Percentiles rank a stretch among this genome's conserved stretches.
phyloP scores from a whole-genome alignment of 2,888 invertebrate genomes.

The Chloroclystis v-ata region DNA sequence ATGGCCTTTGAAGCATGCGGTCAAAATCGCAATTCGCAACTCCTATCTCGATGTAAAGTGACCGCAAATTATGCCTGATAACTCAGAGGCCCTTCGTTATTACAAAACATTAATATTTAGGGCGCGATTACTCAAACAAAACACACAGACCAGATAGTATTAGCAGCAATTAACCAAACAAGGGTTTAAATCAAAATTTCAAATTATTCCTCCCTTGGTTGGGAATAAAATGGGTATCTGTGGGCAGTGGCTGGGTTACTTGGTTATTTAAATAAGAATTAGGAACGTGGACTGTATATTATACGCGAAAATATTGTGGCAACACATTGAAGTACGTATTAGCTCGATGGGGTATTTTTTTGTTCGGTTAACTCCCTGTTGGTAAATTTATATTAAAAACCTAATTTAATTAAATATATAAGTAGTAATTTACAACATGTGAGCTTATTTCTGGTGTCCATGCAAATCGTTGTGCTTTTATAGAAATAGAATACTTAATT shows the following conservation, averaged over 20 bases:
- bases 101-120: constrained; percentile 21
- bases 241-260: constrained; percentile 11
- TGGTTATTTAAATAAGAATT: background rate
- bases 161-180: constrained; percentile 58
- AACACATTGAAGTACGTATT: too few species aligned
- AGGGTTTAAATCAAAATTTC: constrained; percentile 66
- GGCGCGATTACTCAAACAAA: constrained; percentile 22
- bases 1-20: background rate
- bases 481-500: too few species aligned
- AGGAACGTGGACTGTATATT: too few species aligned
- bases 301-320: too few species aligned
- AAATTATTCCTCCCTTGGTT: constrained; percentile 50
- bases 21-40: background rate
- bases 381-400: too few species aligned
- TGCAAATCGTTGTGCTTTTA: too few species aligned
- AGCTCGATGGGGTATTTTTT: too few species aligned
- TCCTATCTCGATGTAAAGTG: background rate
- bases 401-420: too few species aligned
- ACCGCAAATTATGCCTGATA: constrained; percentile 2
- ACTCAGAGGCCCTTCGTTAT: background rate
- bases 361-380: too few species aligned
- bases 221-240: constrained; percentile 8
- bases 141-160: constrained; percentile 34
- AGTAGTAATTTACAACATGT: too few species aligned
- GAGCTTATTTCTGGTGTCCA: too few species aligned